Conservation (phyloP, 2,797 vertebrate genomes). For the Siniperca undulata region DNA sequence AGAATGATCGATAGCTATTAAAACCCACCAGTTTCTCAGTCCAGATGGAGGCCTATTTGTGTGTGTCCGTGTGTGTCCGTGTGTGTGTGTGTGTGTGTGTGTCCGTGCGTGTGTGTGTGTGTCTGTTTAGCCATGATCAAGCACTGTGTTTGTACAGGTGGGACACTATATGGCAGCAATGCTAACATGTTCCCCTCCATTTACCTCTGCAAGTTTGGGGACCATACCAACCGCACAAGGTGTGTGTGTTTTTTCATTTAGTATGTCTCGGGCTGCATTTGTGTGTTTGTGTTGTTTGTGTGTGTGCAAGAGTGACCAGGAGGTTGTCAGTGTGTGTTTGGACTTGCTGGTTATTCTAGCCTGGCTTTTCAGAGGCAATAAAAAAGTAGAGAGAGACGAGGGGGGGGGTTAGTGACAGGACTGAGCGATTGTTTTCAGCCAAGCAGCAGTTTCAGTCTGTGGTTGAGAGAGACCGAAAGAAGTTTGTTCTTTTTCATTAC, state of each 20-base stretch:
- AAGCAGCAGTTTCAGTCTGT: slow-evolving; percentile 52
- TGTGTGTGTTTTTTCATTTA: slow-evolving; percentile 47
- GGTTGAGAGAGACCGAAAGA: slow-evolving; percentile 34
- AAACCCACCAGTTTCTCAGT: slow-evolving; percentile 77
- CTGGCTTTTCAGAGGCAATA: slow-evolving; percentile 79
- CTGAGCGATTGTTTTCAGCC: slow-evolving; percentile 61
- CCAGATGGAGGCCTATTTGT: slow-evolving; percentile 79
- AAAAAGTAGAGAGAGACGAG: slow-evolving; percentile 50
- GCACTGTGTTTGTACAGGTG: slow-evolving; percentile 90
- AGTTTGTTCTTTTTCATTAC: slow-evolving; percentile 44
- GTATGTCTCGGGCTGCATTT: slow-evolving; percentile 35
- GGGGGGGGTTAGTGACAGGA: slow-evolving; percentile 53
- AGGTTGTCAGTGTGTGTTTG: slow-evolving; percentile 72
- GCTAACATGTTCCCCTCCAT: slow-evolving; percentile 92
- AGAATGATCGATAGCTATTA: slow-evolving; percentile 89
- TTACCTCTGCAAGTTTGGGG: slow-evolving; percentile 79
- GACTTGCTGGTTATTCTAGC: slow-evolving; percentile 81
- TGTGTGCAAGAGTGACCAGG: slow-evolving; percentile 50
- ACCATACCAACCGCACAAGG: slow-evolving; percentile 62
- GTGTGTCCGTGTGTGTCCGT: slow-evolving; percentile 46
- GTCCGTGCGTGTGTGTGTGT: slow-evolving; percentile 23
- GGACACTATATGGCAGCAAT: slow-evolving; percentile 84
- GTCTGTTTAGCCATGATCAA: slow-evolving; percentile 60
- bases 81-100: slow-evolving; percentile 42
- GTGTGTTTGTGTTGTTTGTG: slow-evolving; percentile 48